A percentile compares a stretch with the other conserved stretches of the same genome.
Conservation (phyloP, 2,888 invertebrate genomes). For the Tineola bisselliella region DNA sequence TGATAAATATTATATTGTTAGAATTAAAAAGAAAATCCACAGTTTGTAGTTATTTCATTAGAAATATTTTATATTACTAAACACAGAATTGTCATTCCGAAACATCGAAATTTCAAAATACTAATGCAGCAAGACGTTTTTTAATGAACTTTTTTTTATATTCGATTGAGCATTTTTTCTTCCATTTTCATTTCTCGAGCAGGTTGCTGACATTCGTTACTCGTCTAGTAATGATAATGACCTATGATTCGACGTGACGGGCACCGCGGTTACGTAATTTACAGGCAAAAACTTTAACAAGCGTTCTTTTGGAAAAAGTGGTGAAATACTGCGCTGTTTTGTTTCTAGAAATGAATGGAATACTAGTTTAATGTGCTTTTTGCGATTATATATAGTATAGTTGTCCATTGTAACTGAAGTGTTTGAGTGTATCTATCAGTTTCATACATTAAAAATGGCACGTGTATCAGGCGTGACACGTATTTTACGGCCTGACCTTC, state of each 20-base stretch:
- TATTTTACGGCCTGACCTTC: too few relatives aligned
- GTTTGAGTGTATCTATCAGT: too few relatives aligned
- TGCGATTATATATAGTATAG: too few relatives aligned
- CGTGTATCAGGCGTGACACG: too few relatives aligned
- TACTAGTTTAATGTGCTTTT: too few relatives aligned
- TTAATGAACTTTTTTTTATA: background rate
- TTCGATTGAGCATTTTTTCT: background rate
- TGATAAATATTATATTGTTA: too few relatives aligned
- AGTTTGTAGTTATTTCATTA: too few relatives aligned
- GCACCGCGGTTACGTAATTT: slow-evolving; percentile 19
- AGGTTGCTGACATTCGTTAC: slow-evolving; percentile 11
- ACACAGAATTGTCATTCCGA: too few relatives aligned
- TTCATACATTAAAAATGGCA: too few relatives aligned
- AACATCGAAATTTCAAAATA: background rate
- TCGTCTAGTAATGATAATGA: slow-evolving; percentile 31
- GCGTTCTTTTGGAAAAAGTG: background rate
- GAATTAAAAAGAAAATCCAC: too few relatives aligned
- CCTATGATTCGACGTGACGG: slow-evolving; percentile 32
- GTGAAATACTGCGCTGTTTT: background rate
- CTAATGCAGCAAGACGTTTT: background rate
- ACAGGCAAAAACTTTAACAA: slow-evolving; percentile 4
- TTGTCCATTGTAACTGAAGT: too few relatives aligned
- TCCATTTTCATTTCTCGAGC: background rate
- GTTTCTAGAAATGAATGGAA: background rate
- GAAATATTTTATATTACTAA: too few relatives aligned